Percentiles rank a stretch among this genome's conserved stretches.
Evolutionary conservation across 1,140 invertebrate genomes (phyloP).

Genomic region (Trissolcus basalis): DNA sequence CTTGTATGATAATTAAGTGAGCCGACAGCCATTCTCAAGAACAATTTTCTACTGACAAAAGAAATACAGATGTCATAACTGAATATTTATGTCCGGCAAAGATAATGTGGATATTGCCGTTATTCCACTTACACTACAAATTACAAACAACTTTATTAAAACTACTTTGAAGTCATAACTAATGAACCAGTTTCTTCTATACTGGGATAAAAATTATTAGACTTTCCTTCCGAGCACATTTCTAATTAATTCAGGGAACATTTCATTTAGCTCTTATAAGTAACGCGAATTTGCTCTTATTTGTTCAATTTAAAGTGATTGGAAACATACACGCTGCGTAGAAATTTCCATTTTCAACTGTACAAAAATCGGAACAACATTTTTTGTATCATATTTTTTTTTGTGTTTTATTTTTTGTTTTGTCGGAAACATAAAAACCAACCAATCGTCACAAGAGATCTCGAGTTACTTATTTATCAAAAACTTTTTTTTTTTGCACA

Average conservation of each 20-base stretch:
- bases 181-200: conserved; percentile 16
- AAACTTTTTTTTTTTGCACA: conserved; percentile 23
- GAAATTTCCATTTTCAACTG: no score
- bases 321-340: no score
- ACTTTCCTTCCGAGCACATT: background rate
- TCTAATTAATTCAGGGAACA: background rate
- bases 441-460: no score
- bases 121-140: conserved; percentile 23
- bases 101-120: conserved; percentile 27
- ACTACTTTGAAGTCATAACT: conserved; percentile 10
- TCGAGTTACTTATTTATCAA: conserved; percentile 14
- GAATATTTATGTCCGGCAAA: conserved; percentile 32
- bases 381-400: no score
- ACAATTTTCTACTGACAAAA: conserved; percentile 33
- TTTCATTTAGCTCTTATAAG: background rate
- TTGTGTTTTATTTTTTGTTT: no score
- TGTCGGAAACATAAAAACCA: no score
- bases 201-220: background rate
- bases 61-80: conserved; percentile 32
- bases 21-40: conserved; percentile 24
- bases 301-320: no score
- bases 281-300: no score
- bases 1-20: conserved; percentile 36
- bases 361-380: no score
- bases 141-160: conserved; percentile 23